Percentiles rank a stretch among this genome's conserved stretches.
Conservation (phyloP, 1,140 invertebrate species). For the Aphelenchoides besseyi region DNA sequence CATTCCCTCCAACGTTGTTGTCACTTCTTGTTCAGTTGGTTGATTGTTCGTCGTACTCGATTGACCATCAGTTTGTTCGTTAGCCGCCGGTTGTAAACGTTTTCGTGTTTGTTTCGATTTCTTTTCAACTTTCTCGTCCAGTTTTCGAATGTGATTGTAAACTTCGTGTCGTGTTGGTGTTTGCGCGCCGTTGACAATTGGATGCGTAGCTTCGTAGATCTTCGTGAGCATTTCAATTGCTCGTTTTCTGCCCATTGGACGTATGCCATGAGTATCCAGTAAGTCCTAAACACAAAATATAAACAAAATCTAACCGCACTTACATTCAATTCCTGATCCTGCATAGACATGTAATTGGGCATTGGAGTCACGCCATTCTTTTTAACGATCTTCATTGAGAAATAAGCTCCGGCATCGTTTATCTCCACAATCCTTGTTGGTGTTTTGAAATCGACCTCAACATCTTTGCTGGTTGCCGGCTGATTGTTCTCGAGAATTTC, state of each 20-base stretch:
- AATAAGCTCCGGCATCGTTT: background rate
- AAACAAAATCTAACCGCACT: constrained; percentile 10
- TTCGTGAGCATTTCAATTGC: constrained; percentile 9
- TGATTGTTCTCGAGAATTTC: background rate
- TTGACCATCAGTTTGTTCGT: background rate
- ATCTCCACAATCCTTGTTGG: background rate
- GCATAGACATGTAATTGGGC: constrained; percentile 19
- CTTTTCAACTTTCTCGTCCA: background rate
- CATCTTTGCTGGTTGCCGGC: background rate
- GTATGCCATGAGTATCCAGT: background rate
- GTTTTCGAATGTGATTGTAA: constrained; percentile 20
- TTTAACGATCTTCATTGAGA: constrained; percentile 24
- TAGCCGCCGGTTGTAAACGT: background rate
- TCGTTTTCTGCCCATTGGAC: constrained; percentile 17
- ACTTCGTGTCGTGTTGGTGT: background rate
- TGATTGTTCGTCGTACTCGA: no score
- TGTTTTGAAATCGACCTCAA: background rate
- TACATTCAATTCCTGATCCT: constrained; percentile 15
- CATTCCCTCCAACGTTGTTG: background rate
- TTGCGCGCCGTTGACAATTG: background rate
- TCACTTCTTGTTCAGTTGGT: background rate
- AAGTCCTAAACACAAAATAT: constrained; percentile 17
- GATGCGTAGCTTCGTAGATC: constrained; percentile 14
- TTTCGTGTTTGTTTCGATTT: background rate
- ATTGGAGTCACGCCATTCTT: constrained; percentile 10